Base-by-base conservation (phyloP, 23 tunicate species). In the Diplosoma virens region DNA sequence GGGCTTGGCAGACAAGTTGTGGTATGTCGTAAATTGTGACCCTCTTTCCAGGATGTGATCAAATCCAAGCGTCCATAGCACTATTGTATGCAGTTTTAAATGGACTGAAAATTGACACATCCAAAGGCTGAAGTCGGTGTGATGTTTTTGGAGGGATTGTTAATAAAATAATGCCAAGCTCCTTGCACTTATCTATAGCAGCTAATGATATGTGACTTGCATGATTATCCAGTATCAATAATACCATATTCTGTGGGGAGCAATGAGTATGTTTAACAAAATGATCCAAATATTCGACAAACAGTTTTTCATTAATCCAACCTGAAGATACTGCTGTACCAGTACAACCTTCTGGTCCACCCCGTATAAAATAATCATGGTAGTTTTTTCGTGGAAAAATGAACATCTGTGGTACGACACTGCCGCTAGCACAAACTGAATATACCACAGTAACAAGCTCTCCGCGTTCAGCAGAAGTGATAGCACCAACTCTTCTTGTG, bases 91-190 rank as follows among this genome's bases (percentile, higher is more conserved):
- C 45, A 7, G 3, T 14, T 25, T 76, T 76, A 17, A 76, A 53
- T 2, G 67, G 81, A 3, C 47, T 23, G 60, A 61, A 76, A 28
- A 76, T 47, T 27, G 48, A 22, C 60, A 21, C 60, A 32, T 76
- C 67, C 3, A 76, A 50, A 6, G 81, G 81, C 29, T 76, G 81
- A 11, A 76, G 73, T 14, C 30, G 46, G 24, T 76, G 81, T 2
- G 73, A 76, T 2, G 74, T 61, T 30, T 76, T 73, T 1, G 81
- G 81, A 5, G 81, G 81, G 24, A 67, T 34, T 14, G 81, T 76
- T 5, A 76, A 26, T 26, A 76, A 32, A 58, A 55, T 26, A 28
- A 76, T 29, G 2, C 50, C 48, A 30, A 21, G 53, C 46, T 56
- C 74, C 32, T 32, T 76, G 30, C 46, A 61, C 4, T 30, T 3